Evolutionary conservation across 2,797 vertebrate species (phyloP), one percentile per base, ranked within the genome.

Genomic region (Psittacula echo): DNA sequence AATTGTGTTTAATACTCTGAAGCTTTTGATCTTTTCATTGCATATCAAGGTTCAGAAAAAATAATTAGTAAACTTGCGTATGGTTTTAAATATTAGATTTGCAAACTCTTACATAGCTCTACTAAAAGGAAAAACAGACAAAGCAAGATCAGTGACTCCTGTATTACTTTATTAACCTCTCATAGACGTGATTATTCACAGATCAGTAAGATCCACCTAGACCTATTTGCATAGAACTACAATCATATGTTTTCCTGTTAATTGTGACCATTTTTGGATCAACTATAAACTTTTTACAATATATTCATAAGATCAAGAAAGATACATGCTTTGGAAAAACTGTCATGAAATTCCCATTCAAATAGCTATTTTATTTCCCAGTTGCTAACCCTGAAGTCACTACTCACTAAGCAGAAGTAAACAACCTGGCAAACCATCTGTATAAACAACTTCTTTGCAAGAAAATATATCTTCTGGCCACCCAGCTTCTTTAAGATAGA

Each of bases 1-100:
- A 90, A 93, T 56, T 90, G 37, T 65, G 30, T 85, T 94, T 85
- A 82, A 32, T 68, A 56, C 27, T 44, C 79, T 47, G 67, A 76
- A 86, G 60, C 65, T 82, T 85, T 91, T 94, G 86, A 92, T 89
- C 78, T 89, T 76, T 62, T 67, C 68, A 30, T 89, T 95, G 77
- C 34, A 27, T 60, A 45, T 20, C 39, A 68, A 83, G 10, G 6
- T 56, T 72, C 65, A 72, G 53, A 79, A 92, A 90, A 90, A 94
- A 89, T 50, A 78, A 70, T 84, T 88, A 82, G 8, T 24, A 24
- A 86, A 44, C 27, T 76, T 47, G 41, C 19, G 2, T 77, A 11
- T 27, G 15, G 13, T 72, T 95, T 90, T n/a, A 86, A 72, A 56
- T 78, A 75, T 34, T 86, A 50, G 3, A 16, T 78, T 50, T 77